A percentile compares a stretch with the other conserved stretches of the same genome.
These are phyloP conservation scores for Leucoraja erinaceus DNA, from an alignment of 2,113 vertebrate species.

Conservation along the genomic window DNA sequence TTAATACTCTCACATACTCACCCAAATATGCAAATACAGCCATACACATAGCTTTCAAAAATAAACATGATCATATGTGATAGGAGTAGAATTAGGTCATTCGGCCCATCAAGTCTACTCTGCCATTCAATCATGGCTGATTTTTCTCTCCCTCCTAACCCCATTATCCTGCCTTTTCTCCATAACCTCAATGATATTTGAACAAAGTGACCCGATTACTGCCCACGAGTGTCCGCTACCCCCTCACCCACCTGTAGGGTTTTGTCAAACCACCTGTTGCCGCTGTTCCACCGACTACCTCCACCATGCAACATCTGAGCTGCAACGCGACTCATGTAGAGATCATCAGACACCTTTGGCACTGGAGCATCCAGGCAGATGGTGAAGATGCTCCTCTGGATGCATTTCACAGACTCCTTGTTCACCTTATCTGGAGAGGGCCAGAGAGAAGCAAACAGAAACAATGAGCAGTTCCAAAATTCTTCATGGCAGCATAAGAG, in stretches of 20 bases:
- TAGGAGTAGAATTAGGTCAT: too few species aligned
- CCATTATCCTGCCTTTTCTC: too few species aligned
- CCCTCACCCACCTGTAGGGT: conserved; percentile 72
- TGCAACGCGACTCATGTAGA: conserved; percentile 73
- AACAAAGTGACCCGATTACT: neutral
- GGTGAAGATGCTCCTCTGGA: conserved; percentile 89
- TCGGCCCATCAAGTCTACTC: too few species aligned
- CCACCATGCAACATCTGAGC: conserved; percentile 91
- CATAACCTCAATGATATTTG: neutral
- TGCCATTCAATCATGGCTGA: too few species aligned
- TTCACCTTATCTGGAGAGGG: conserved; percentile 77
- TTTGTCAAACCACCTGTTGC: conserved; percentile 97
- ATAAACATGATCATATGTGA: neutral
- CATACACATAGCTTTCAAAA: neutral
- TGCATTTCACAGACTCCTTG: conserved; percentile 82
- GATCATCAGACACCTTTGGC: conserved; percentile 72
- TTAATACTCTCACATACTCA: neutral
- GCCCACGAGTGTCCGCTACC: neutral
- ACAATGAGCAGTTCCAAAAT: neutral
- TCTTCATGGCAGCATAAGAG: neutral
- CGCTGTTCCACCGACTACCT: conserved; percentile 81
- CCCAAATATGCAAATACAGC: neutral
- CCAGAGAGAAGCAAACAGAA: neutral
- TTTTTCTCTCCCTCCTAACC: too few species aligned
- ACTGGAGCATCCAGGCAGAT: conserved; percentile 83